phyloP scores from a whole-genome alignment of 1,140 invertebrate genomes.

The Apis florea region DNA sequence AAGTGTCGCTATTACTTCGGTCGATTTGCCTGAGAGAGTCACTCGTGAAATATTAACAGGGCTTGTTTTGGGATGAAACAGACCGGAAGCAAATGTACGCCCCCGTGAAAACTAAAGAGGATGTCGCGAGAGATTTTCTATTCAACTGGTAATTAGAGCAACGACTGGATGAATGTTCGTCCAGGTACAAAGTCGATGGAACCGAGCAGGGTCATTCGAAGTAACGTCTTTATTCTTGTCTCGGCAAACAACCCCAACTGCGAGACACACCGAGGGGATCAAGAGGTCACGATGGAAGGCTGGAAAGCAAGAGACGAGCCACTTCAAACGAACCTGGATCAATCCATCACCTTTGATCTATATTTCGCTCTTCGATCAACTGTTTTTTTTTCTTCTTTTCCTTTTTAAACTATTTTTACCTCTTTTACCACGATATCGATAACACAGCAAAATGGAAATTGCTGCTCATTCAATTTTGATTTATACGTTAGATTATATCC shows the following conservation, averaged over 20 bases:
- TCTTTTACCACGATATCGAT: constrained; percentile 5
- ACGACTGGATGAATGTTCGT: constrained; percentile 36
- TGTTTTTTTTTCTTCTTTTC: constrained; percentile 32
- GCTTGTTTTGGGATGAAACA: not conserved
- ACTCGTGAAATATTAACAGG: constrained; percentile 19
- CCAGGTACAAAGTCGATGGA: constrained; percentile 49
- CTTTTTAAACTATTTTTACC: constrained; percentile 31
- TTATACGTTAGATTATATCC: not conserved
- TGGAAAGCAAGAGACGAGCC: constrained; percentile 43
- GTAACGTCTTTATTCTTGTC: constrained; percentile 62
- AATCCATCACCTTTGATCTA: constrained; percentile 51
- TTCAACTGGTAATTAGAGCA: constrained; percentile 60
- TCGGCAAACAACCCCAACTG: constrained; percentile 49
- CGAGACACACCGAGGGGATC: constrained; percentile 46
- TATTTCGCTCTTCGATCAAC: constrained; percentile 38
- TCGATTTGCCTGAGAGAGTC: not conserved
- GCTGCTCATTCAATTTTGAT: not conserved
- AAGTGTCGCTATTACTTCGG: not conserved
- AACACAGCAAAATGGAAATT: constrained; percentile 23
- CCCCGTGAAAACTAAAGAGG: constrained; percentile 12
- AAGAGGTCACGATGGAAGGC: constrained; percentile 48
- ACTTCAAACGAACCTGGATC: constrained; percentile 51
- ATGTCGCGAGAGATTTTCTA: constrained; percentile 44
- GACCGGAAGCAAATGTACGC: constrained; percentile 18
- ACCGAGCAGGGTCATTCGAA: constrained; percentile 56